phyloP scores from a whole-genome alignment of 2,888 invertebrate genomes.

The Harpalus rufipes region DNA sequence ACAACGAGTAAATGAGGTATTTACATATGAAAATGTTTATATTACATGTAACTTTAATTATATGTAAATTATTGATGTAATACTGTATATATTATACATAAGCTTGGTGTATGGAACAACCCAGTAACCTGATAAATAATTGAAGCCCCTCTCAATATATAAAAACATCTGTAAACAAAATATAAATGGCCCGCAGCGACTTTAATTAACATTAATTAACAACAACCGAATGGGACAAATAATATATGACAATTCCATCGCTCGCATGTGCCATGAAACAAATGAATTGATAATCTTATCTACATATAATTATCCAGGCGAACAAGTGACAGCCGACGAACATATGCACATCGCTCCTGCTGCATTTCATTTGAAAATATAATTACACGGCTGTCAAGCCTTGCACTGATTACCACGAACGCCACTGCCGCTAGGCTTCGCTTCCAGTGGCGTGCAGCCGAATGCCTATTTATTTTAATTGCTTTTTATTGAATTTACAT shows the following conservation, averaged over 20 bases:
- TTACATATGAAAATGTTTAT: too few relatives aligned
- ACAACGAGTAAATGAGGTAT: too few relatives aligned
- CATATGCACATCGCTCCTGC: conserved; percentile 21
- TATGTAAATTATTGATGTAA: not conserved
- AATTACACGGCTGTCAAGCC: conserved; percentile 36
- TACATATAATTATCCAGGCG: conserved; percentile 47
- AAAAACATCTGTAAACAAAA: not conserved
- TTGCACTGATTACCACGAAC: conserved; percentile 41
- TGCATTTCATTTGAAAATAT: conserved; percentile 41
- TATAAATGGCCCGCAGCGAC: not conserved
- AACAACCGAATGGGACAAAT: not conserved
- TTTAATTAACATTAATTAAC: conserved; percentile 17
- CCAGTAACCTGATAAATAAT: not conserved
- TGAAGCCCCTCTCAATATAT: not conserved
- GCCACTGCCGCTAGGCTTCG: not conserved
- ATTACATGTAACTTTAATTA: too few relatives aligned
- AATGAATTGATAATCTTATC: conserved; percentile 51
- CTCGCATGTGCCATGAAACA: conserved; percentile 15
- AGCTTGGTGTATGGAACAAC: not conserved
- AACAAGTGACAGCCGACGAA: conserved; percentile 40
- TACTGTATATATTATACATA: not conserved
- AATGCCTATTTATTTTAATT: conserved; percentile 53
- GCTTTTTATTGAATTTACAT: conserved; percentile 59
- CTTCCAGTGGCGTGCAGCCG: conserved; percentile 6
- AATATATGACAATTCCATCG: conserved; percentile 28